Evolutionary conservation across 2,888 invertebrate species (phyloP), one percentile per base, ranked within the genome.

Genomic region (Chironomus tentans): DNA sequence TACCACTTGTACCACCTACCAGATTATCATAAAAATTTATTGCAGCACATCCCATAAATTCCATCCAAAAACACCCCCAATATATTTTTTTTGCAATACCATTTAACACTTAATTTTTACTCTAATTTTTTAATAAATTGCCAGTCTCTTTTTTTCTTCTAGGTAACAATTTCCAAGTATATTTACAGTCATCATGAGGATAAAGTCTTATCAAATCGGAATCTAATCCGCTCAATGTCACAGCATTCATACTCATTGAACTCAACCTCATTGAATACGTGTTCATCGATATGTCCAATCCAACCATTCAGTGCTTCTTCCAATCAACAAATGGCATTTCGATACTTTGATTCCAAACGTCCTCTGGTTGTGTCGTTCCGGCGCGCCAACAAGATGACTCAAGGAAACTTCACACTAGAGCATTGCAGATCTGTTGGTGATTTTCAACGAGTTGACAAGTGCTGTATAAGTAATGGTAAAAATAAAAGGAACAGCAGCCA

Each of bases 91-190:
- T 65, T 4, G 24, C 47, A 4, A 47, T 47, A 69, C 46, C n/a
- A 24, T 68, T 28, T 13, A 12, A n/a, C 5, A 38, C 12, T 71
- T 38, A 38, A 38, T 56, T 22, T 15, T 48, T 48, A 56, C 46
- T 56, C 71, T 71, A 71, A 70, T 72, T 62, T 62, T 18, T 24
- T 62, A 72, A 61, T 62, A 72, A 61, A 72, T 72, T 21, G 72
- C 38, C 72, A 72, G 72, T 72, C 72, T 61, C 21, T 71, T 21
- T 71, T 61, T 46, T 15, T 61, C 10, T 72, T 72, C 50, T 72
- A 72, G 72, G 72, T 72, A n/a, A 72, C 72, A 15, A 61, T 72
- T 18, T 50, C 72, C 21, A 72, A 50, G n/a, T 72, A 72, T 62
- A 15, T 72, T 21, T 56, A 65, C 21, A 13, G 21, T 13, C 18